A percentile compares a stretch with the other conserved stretches of the same genome.
Conservation (phyloP, 2,888 invertebrate genomes). For the Tetranychus truncatus region DNA sequence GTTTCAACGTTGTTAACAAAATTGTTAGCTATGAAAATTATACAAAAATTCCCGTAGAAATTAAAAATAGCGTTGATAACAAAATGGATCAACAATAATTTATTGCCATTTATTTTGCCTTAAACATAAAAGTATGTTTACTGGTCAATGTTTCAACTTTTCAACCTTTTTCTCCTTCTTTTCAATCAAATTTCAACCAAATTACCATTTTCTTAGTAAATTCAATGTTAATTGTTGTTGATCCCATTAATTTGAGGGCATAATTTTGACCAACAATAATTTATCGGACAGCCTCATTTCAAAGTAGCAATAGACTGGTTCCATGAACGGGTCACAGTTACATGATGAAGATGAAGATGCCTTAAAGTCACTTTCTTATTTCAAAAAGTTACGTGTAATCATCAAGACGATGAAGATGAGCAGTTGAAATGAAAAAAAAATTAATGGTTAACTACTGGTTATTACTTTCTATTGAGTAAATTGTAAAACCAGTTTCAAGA, state of each 20-base stretch:
- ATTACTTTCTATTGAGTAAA: background rate
- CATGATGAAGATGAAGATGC: background rate
- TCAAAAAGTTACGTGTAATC: background rate
- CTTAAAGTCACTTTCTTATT: background rate
- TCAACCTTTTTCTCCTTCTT: too few relatives aligned
- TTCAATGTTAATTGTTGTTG: background rate
- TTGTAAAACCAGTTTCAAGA: background rate
- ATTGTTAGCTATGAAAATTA: too few relatives aligned
- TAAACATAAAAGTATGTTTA: too few relatives aligned
- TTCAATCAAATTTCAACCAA: too few relatives aligned
- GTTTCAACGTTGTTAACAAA: too few relatives aligned
- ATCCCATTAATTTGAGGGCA: background rate
- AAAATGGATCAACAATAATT: too few relatives aligned
- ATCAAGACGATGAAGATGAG: background rate
- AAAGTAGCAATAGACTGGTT: background rate
- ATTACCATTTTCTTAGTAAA: background rate
- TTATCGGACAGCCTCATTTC: background rate
- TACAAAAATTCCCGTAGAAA: too few relatives aligned
- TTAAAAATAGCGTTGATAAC: too few relatives aligned
- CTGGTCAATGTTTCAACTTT: too few relatives aligned
- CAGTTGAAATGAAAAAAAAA: background rate
- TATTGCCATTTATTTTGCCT: too few relatives aligned
- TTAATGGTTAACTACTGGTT: background rate
- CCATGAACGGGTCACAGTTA: conserved; percentile 1
- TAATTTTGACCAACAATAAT: background rate